These are phyloP conservation scores for Pegea sp. DNA, from an alignment of 23 tunicate genomes.

Conservation along the genomic window DNA sequence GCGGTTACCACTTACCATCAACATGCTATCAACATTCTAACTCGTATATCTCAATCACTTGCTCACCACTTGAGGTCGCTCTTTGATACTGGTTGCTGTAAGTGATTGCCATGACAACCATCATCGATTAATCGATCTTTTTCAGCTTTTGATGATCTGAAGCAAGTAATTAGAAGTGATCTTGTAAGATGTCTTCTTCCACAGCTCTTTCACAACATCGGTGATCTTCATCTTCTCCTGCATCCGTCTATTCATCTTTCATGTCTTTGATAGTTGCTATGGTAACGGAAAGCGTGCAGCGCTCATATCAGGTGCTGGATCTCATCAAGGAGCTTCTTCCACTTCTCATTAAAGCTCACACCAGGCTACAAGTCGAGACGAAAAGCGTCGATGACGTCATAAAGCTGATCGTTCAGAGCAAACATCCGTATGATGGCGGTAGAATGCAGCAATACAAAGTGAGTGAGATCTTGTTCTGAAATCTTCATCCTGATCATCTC, in stretches of 20 bases:
- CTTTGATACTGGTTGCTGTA: too few relatives aligned
- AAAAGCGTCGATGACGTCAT: neutral
- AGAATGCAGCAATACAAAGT: constrained; percentile 42
- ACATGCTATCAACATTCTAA: constrained; percentile 42
- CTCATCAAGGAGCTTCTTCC: constrained; percentile 25
- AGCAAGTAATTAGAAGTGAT: too few relatives aligned
- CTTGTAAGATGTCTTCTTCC: constrained; percentile 25
- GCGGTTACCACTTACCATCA: constrained; percentile 32
- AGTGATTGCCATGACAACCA: too few relatives aligned
- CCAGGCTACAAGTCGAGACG: constrained; percentile 8
- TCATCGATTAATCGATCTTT: too few relatives aligned
- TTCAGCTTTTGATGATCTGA: too few relatives aligned
- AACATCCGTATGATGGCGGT: constrained; percentile 24
- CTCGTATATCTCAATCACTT: constrained; percentile 26
- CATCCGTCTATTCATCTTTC: too few relatives aligned
- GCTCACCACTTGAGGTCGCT: constrained; percentile 25
- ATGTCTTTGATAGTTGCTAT: constrained; percentile 9
- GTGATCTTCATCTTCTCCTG: constrained; percentile 4
- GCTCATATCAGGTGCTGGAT: constrained; percentile 46
- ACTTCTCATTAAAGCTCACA: constrained; percentile 25
- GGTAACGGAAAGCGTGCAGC: constrained; percentile 7
- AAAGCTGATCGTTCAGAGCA: constrained; percentile 4
- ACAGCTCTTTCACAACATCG: constrained; percentile 25
- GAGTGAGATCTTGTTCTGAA: too few relatives aligned
- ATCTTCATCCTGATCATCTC: too few relatives aligned